Evolutionary conservation across 2,797 vertebrate genomes (phyloP).

Genomic region (Anableps anableps): DNA sequence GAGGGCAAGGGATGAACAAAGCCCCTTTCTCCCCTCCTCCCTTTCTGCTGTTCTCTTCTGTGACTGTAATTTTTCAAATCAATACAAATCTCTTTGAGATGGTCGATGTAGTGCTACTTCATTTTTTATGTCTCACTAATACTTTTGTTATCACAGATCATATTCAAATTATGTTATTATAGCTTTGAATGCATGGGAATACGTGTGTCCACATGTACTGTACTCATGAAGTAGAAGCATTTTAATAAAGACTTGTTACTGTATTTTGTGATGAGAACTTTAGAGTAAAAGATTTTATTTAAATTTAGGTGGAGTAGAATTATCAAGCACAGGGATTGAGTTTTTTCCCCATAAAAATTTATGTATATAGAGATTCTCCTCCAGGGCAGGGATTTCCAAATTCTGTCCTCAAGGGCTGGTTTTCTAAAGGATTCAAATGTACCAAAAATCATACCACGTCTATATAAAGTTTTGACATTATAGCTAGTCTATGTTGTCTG

Average conservation of each 20-base stretch:
- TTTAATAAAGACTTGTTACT: not conserved
- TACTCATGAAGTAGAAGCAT: not conserved
- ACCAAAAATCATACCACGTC: not conserved
- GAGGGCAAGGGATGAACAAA: conserved; percentile 1
- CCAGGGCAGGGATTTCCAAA: not conserved
- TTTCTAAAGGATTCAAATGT: too few species aligned
- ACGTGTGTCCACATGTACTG: not conserved
- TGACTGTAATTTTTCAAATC: conserved; percentile 35
- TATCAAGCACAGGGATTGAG: not conserved
- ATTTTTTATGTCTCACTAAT: not conserved
- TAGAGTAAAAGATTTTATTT: not conserved
- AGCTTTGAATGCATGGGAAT: not conserved
- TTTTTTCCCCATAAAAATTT: not conserved
- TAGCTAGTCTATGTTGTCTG: not conserved
- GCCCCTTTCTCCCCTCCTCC: not conserved
- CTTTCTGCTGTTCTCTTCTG: not conserved
- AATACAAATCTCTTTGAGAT: conserved; percentile 47
- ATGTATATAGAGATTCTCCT: not conserved
- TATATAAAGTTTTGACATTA: too few species aligned
- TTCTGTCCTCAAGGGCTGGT: not conserved
- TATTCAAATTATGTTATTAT: conserved; percentile 37
- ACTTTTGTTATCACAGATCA: conserved; percentile 22
- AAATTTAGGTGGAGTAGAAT: not conserved
- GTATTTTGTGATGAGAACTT: too few species aligned
- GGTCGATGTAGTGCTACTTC: conserved; percentile 5